Conservation (phyloP, 2,888 invertebrate species). For the Eupithecia centaureata region DNA sequence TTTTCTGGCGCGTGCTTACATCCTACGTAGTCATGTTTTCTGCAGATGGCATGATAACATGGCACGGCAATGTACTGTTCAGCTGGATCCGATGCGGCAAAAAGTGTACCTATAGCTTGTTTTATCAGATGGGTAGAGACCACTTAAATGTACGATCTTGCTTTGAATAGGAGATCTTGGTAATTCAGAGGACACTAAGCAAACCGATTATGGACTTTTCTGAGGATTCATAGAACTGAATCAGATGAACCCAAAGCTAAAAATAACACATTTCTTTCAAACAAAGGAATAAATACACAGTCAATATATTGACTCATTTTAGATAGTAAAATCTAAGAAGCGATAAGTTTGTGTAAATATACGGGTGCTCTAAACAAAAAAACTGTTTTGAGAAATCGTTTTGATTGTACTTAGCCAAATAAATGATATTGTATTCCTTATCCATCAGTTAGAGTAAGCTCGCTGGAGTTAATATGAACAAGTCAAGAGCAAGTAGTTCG, state of each 20-base stretch:
- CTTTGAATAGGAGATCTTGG: not conserved
- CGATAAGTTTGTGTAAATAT: too few species aligned
- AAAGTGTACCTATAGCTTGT: not conserved
- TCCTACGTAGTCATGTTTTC: conserved; percentile 50
- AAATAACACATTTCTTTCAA: too few species aligned
- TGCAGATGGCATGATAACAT: conserved; percentile 36
- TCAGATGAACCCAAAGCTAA: not conserved
- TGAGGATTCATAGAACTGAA: not conserved
- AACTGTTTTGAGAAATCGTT: not conserved
- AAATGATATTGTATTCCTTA: too few species aligned
- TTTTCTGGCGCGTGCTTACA: conserved; percentile 59
- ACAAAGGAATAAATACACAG: too few species aligned
- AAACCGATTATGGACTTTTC: not conserved
- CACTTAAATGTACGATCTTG: not conserved
- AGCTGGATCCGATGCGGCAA: conserved; percentile 14
- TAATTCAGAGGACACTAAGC: not conserved
- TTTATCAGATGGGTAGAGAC: not conserved
- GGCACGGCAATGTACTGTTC: conserved; percentile 22
- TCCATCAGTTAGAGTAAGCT: too few species aligned
- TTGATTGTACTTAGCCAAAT: not conserved
- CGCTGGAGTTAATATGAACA: not conserved
- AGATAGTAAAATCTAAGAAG: too few species aligned
- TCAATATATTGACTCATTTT: too few species aligned
- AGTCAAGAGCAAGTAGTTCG: not conserved
- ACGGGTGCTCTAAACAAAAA: too few species aligned